A percentile compares a stretch with the other conserved stretches of the same genome.
Conservation (phyloP, 2,113 vertebrate genomes). For the Urocitellus parryii region DNA sequence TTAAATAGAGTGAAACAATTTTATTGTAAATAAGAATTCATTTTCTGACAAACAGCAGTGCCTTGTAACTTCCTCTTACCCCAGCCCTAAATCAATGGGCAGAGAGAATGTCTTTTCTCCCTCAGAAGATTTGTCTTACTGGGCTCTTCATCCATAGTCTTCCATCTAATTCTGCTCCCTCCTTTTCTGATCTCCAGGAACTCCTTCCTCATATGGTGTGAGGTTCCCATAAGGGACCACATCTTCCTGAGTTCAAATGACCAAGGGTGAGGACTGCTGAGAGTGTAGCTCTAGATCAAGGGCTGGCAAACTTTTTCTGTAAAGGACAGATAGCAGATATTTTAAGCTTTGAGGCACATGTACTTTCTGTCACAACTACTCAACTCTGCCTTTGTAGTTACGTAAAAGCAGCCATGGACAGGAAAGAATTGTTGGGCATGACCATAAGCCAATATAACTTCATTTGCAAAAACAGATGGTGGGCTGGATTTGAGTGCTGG, state of each 20-base stretch:
- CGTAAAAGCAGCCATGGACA: neutral
- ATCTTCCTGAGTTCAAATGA: neutral
- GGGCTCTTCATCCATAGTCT: neutral
- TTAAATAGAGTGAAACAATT: neutral
- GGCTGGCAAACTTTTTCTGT: neutral
- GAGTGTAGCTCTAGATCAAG: neutral
- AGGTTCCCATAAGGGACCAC: neutral
- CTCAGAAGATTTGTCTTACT: neutral
- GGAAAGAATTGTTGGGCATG: neutral
- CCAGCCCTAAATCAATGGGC: neutral
- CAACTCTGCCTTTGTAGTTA: neutral
- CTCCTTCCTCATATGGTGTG: neutral
- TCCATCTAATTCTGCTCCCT: neutral
- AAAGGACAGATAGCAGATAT: neutral
- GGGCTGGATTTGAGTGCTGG: neutral
- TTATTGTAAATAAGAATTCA: constrained; percentile 15
- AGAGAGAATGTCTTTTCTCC: neutral
- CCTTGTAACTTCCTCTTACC: neutral
- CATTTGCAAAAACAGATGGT: neutral
- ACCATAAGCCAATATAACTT: neutral
- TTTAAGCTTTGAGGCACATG: neutral
- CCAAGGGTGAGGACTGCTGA: neutral
- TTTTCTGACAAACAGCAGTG: neutral
- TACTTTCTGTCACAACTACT: neutral
- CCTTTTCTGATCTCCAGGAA: neutral